Evolutionary conservation across 2,797 vertebrate species (phyloP), one percentile per base, ranked within the genome.

Genomic region (Pseudochirops corinnae): DNA sequence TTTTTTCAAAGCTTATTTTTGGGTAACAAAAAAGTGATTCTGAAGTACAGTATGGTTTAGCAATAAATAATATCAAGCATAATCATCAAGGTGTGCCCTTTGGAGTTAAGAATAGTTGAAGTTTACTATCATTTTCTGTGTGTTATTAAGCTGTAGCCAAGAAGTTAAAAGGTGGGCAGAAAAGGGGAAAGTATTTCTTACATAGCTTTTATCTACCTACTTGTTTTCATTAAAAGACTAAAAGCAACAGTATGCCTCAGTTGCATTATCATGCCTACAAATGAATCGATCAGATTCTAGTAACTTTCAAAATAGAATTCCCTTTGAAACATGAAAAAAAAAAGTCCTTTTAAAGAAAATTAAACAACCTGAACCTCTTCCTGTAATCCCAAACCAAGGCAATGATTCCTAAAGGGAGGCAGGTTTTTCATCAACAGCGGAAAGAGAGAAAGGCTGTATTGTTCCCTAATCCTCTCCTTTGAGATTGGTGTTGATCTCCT

Each of bases 111-210:
- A 96, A 94, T 74, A 50, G 39, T 53, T 96, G 21, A 55, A 93
- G 90, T 92, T 96, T 94, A 39, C 3, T 91, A 46, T 67, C 28
- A 92, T 95, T 93, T 57, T 93, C 55, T 90, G 28, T 56, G 31
- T 93, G 55, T 94, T 94, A 53, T 56, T 96, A 97, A 97, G 90
- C 18, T 57, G 94, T 67, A 96, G 92, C 94, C 26, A 93, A 96
- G 96, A 95, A 91, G 91, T 91, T 96, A 93, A 96, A 95, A 96
- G 11, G 1, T 93, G 1, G 53, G 90, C 93, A 94, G 87, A 7
- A 67, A 95, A 97, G 94, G 52, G 53, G 53, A 52, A 97, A 94
- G 90, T 6, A 55, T 67, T 94, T 91, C 60, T 95, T 92, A 56
- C 16, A 62, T 87, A 94, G 28, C 9, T 93, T 92, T 97, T 92